Percentiles rank a stretch among this genome's conserved stretches.
Evolutionary conservation across 2,113 vertebrate species (phyloP).

Genomic region (Sebastes fasciatus): DNA sequence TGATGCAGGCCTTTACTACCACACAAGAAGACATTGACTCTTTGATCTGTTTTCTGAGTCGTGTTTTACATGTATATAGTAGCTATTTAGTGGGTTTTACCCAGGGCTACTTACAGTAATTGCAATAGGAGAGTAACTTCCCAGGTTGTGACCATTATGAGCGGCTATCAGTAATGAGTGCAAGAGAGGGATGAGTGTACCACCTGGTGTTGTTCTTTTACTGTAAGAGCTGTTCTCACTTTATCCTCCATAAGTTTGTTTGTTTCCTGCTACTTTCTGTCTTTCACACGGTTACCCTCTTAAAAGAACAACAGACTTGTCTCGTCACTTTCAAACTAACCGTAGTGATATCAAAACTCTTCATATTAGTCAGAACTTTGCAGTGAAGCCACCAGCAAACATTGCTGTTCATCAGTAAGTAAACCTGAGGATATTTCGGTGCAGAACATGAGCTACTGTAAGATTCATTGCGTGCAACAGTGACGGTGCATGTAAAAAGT

Average conservation of each 20-base stretch:
- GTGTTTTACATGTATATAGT: background rate
- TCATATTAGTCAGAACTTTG: background rate
- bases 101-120: background rate
- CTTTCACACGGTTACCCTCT: background rate
- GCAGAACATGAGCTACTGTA: background rate
- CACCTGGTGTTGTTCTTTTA: background rate
- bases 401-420: background rate
- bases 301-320: background rate
- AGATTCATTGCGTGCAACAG: background rate
- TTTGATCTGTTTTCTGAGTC: slow-evolving; percentile 3
- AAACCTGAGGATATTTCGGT: too few species aligned
- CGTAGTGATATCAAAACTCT: too few species aligned
- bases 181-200: background rate
- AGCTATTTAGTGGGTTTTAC: background rate
- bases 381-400: background rate
- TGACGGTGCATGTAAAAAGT: background rate
- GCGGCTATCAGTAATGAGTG: background rate
- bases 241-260: background rate
- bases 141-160: background rate
- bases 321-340: background rate
- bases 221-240: background rate
- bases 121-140: background rate
- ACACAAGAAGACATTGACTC: slow-evolving; percentile 6
- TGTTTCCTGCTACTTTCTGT: background rate
- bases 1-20: background rate